Evolutionary conservation across 2,113 vertebrate genomes (phyloP).

Genomic region (Megaceryle maxima): DNA sequence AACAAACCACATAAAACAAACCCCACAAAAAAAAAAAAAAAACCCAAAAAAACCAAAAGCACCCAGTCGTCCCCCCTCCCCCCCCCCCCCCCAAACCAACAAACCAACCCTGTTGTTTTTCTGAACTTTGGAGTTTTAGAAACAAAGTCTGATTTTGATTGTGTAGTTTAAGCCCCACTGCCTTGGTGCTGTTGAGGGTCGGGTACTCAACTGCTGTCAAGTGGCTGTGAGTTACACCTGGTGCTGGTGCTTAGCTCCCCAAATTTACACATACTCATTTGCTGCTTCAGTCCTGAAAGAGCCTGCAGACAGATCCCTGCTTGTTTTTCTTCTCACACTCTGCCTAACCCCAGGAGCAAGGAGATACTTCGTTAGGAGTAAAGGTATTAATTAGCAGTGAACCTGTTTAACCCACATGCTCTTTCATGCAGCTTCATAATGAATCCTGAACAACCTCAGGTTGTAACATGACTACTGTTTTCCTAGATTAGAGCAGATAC

Average conservation of each 20-base stretch:
- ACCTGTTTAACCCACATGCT: constrained; percentile 9
- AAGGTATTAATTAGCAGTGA: constrained; percentile 46
- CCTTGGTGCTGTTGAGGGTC: not conserved
- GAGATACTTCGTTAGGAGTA: constrained; percentile 10
- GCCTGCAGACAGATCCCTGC: not conserved
- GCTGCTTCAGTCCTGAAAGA: not conserved
- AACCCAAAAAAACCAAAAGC: not conserved
- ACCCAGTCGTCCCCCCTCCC: too few relatives aligned
- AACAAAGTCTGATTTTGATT: not conserved
- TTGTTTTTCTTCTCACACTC: constrained; percentile 38
- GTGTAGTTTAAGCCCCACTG: not conserved
- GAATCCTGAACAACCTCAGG: constrained; percentile 27
- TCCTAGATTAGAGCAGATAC: not conserved
- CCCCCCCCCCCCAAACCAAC: too few relatives aligned
- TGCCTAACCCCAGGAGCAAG: not conserved
- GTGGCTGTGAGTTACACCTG: not conserved
- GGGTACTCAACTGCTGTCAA: rapidly evolving
- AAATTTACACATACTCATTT: not conserved
- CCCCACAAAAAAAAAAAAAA: not conserved
- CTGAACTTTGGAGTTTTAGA: not conserved
- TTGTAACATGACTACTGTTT: constrained; percentile 31
- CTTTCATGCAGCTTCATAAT: constrained; percentile 40
- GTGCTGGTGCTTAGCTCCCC: not conserved
- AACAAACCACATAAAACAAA: not conserved
- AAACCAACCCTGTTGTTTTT: not conserved